phyloP scores from a whole-genome alignment of 2,113 vertebrate genomes.

The Butorides virescens region DNA sequence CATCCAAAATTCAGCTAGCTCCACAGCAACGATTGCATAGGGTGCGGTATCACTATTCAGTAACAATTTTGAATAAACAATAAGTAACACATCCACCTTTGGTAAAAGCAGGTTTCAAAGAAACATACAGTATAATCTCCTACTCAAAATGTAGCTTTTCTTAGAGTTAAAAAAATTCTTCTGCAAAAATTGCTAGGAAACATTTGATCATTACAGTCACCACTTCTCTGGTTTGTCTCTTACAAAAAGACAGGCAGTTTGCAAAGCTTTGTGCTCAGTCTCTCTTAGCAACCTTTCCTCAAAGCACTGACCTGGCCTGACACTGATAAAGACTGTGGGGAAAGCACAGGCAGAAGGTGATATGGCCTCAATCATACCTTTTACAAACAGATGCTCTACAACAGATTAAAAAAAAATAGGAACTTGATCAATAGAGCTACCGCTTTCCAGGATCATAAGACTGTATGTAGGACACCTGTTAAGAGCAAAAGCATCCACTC shows the following conservation, averaged over 20 bases:
- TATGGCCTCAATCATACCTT: background rate
- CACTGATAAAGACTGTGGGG: background rate
- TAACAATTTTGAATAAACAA: background rate
- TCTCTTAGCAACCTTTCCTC: slow-evolving; percentile 3
- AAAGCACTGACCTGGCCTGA: slow-evolving; percentile 4
- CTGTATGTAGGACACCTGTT: slow-evolving; percentile 39
- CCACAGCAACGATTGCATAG: fast-evolving
- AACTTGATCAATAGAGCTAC: background rate
- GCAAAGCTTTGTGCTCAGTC: background rate
- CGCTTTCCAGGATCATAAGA: slow-evolving; percentile 45
- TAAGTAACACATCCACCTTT: background rate
- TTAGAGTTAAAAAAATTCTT: background rate
- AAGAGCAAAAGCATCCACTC: slow-evolving; percentile 40
- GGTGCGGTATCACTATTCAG: background rate
- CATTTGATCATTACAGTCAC: background rate
- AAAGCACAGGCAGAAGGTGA: slow-evolving; percentile 16
- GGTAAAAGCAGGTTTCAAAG: slow-evolving; percentile 10
- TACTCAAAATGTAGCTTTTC: background rate
- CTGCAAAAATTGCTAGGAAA: slow-evolving; percentile 9
- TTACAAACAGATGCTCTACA: slow-evolving; percentile 34
- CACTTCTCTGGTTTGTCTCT: slow-evolving; percentile 11
- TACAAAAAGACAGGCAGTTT: background rate
- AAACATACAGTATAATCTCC: background rate
- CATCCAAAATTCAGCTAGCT: background rate
- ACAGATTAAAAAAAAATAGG: background rate